A percentile compares a stretch with the other conserved stretches of the same genome.
These are phyloP conservation scores for Hestina assimilis DNA, from an alignment of 1,140 invertebrate species.

Conservation along the genomic window DNA sequence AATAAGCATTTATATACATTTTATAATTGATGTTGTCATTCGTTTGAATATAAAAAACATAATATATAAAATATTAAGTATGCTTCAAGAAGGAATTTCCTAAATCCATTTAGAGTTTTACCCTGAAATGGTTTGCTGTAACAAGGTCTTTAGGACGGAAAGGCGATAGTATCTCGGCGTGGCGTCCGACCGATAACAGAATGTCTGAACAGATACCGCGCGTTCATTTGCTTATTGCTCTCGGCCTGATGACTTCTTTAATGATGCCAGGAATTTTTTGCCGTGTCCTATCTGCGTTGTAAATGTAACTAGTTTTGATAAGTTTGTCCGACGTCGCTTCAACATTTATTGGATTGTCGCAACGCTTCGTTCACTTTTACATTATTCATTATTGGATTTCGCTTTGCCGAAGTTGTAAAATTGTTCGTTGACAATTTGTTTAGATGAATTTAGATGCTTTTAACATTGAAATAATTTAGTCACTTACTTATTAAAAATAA, in stretches of 20 bases:
- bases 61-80: too few relatives aligned
- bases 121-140: conserved; percentile 14
- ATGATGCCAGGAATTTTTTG: conserved; percentile 51
- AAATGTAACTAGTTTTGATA: conserved; percentile 19
- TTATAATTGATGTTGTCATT: too few relatives aligned
- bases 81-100: neutral
- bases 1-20: too few relatives aligned
- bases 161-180: conserved; percentile 52
- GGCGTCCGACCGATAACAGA: conserved; percentile 54
- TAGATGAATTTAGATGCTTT: too few relatives aligned
- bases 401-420: too few relatives aligned
- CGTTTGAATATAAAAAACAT: too few relatives aligned
- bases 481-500: too few relatives aligned
- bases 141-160: conserved; percentile 45
- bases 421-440: too few relatives aligned
- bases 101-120: neutral
- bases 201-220: conserved; percentile 51
- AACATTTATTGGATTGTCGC: neutral
- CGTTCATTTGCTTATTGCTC: conserved; percentile 61
- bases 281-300: conserved; percentile 42
- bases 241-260: conserved; percentile 50
- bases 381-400: neutral
- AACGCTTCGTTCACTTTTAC: too few relatives aligned
- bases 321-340: neutral
- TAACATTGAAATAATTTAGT: too few relatives aligned